Evolutionary conservation across 1,140 invertebrate species (phyloP), one percentile per base, ranked within the genome.

Genomic region (Laodelphax striatellus): DNA sequence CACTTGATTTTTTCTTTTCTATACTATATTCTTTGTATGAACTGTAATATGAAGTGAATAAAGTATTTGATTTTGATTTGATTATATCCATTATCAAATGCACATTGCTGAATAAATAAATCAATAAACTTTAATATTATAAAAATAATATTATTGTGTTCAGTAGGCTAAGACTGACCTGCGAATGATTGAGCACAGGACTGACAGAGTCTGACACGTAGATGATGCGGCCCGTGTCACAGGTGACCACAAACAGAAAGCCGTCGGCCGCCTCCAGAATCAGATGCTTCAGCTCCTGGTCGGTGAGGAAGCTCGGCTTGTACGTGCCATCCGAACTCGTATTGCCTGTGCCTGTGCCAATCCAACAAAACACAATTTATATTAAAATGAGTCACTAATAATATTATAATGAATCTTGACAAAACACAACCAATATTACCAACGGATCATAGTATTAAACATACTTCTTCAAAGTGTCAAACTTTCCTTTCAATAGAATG

Each of bases 221-320:
- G 66, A 99, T 94, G 52, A 99, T 86, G 66, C 93, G 80, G 0
- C 95, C 97, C 17, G 91, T 92, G 72, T 99, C 97, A 79, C 97
- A 99, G 65, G 93, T 92, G 0, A 98, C 92, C 9, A 99, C 97
- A 76, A 99, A 99, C 21, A 99, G 79, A 76, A 99, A 99, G 2
- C 97, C 97, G 79, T 99, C 97, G 10, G 97, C 97, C 17, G 97
- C 96, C 78, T 99, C 97, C 53, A 99, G 76, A 63, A 99, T 98
- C 57, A 99, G 79, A 77, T 99, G 97, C 73, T 99, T 99, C 17
- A 99, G 76, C 74, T 99, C 97, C 73, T 98, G 94, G 77, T 99
- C 97, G 42, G 96, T 98, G 24, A 99, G 80, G 74, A 99, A 99
- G 3, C 95, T 97, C 13, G 97, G 97, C 75, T 98, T 98, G 73